Conservation (phyloP, 2,113 vertebrate genomes). For the Hoplias malabaricus region DNA sequence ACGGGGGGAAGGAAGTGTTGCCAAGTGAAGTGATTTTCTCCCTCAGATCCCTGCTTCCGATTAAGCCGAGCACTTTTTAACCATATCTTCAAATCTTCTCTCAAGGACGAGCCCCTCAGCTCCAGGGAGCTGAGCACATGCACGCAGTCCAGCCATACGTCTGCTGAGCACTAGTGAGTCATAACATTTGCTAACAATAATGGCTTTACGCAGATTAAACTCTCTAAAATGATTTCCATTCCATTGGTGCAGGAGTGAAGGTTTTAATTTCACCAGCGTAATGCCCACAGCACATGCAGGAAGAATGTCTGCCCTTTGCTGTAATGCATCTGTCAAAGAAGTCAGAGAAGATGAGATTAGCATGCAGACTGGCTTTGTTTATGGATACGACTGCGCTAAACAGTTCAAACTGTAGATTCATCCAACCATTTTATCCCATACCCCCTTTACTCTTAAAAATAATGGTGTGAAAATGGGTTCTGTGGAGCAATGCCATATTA, state of each 20-base stretch:
- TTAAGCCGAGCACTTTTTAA: constrained; percentile 37
- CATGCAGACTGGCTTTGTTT: constrained; percentile 8
- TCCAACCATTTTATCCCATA: not conserved
- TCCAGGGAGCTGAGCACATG: constrained; percentile 34
- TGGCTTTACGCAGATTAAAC: constrained; percentile 50
- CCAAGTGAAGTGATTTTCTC: constrained; percentile 46
- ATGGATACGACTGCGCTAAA: not conserved
- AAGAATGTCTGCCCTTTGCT: constrained; percentile 47
- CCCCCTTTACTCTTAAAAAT: not conserved
- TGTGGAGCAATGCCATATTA: not conserved
- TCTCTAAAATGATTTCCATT: constrained; percentile 59
- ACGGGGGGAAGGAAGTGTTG: constrained; percentile 37
- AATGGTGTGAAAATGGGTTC: not conserved
- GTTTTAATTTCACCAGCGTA: constrained; percentile 60
- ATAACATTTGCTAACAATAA: constrained; percentile 64
- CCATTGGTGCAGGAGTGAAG: constrained; percentile 46
- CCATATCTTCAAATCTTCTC: constrained; percentile 46
- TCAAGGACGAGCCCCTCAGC: constrained; percentile 37
- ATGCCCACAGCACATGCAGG: constrained; percentile 46
- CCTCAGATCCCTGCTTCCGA: constrained; percentile 37
- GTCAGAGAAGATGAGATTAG: not conserved
- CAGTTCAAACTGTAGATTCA: not conserved
- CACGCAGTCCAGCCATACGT: constrained; percentile 28
- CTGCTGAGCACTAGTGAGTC: constrained; percentile 38
- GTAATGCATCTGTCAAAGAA: constrained; percentile 21